Percentiles rank a stretch among this genome's conserved stretches.
These are phyloP conservation scores for Zenarchopterus dispar DNA, from an alignment of 2,797 vertebrate species.

Conservation along the genomic window DNA sequence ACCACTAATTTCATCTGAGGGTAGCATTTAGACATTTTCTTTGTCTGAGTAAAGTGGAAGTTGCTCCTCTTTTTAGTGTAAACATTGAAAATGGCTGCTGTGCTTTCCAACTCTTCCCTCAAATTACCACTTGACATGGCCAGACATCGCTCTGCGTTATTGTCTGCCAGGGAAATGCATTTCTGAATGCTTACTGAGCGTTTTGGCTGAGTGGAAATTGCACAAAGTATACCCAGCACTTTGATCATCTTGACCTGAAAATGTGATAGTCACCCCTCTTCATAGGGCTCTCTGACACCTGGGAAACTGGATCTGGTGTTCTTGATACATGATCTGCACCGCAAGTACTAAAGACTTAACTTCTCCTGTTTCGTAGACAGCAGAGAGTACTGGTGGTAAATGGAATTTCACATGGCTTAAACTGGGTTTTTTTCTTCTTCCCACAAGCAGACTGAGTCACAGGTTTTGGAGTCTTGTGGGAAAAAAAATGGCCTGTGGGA, in stretches of 20 bases:
- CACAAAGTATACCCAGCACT: slow-evolving; percentile 67
- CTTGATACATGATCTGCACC: slow-evolving; percentile 69
- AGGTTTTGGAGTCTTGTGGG: slow-evolving; percentile 53
- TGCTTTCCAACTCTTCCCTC: slow-evolving; percentile 71
- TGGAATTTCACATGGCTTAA: slow-evolving; percentile 72
- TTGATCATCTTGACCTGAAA: slow-evolving; percentile 81
- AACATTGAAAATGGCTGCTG: slow-evolving; percentile 73
- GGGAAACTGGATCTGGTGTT: slow-evolving; percentile 72
- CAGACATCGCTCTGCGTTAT: slow-evolving; percentile 65
- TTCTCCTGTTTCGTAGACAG: slow-evolving; percentile 68
- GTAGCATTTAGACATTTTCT: slow-evolving; percentile 75
- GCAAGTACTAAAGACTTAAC: slow-evolving; percentile 72
- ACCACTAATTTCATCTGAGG: slow-evolving; percentile 72
- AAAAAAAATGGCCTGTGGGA: slow-evolving; percentile 46
- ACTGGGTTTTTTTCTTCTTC: slow-evolving; percentile 15
- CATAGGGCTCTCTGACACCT: slow-evolving; percentile 75
- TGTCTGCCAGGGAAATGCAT: slow-evolving; percentile 76
- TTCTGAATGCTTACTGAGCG: slow-evolving; percentile 73
- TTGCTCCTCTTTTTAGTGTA: slow-evolving; percentile 71
- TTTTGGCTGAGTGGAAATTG: slow-evolving; percentile 78
- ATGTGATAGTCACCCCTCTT: slow-evolving; percentile 73
- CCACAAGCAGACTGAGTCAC: slow-evolving; percentile 64
- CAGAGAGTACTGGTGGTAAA: slow-evolving; percentile 66
- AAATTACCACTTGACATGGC: slow-evolving; percentile 74
- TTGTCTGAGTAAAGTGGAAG: slow-evolving; percentile 73